These are phyloP conservation scores for Agrenia bidenticulata DNA, from an alignment of 2,888 invertebrate species.

Conservation along the genomic window DNA sequence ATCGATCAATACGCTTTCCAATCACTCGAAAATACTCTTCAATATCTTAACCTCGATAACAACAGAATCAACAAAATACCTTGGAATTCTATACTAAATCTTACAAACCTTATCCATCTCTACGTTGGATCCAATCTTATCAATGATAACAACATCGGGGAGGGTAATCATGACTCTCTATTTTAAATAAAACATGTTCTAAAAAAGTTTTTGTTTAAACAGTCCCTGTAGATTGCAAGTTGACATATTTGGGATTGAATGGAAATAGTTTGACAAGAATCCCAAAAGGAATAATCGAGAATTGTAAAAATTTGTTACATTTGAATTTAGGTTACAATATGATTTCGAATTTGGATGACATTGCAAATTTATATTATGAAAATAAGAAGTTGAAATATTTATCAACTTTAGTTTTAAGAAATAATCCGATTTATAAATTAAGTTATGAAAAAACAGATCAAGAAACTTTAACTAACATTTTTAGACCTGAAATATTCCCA, in stretches of 20 bases:
- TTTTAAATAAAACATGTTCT: too few species aligned
- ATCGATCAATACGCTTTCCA: constrained; percentile 70
- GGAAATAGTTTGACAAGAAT: constrained; percentile 76
- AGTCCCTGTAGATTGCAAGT: too few species aligned
- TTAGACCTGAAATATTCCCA: constrained; percentile 65
- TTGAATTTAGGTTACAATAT: constrained; percentile 86
- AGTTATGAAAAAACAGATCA: constrained; percentile 56
- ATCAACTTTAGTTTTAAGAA: constrained; percentile 76
- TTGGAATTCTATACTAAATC: constrained; percentile 68
- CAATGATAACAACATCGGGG: too few species aligned
- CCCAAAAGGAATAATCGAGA: constrained; percentile 68
- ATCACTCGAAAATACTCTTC: constrained; percentile 72
- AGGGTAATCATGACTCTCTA: too few species aligned
- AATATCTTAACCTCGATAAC: constrained; percentile 73
- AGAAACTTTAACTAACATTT: constrained; percentile 61
- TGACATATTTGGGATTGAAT: constrained; percentile 52
- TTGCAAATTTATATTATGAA: constrained; percentile 55
- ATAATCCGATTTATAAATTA: constrained; percentile 74
- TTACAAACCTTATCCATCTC: constrained; percentile 67
- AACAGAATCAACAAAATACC: constrained; percentile 76
- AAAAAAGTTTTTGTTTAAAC: too few species aligned
- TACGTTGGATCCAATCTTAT: constrained; percentile 51
- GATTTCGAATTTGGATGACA: constrained; percentile 74
- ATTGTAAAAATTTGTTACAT: constrained; percentile 76
- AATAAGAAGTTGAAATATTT: constrained; percentile 68